These are phyloP conservation scores for Eumeta japonica DNA, from an alignment of 1,140 invertebrate genomes.

Conservation along the genomic window DNA sequence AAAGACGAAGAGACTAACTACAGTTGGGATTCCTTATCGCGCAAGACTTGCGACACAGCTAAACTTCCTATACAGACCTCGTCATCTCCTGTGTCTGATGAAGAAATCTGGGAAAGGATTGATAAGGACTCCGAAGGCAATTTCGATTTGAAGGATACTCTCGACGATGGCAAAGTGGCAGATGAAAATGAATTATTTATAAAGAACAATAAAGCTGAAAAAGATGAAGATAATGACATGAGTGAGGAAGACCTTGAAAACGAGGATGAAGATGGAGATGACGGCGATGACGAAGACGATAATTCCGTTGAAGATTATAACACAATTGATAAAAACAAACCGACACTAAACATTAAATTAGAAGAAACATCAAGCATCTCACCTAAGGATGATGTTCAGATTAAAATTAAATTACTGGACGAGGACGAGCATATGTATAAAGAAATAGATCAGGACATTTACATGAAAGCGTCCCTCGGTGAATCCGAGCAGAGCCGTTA, in stretches of 20 bases:
- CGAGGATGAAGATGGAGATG: constrained; percentile 20
- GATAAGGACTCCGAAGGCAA: constrained; percentile 46
- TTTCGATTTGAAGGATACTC: constrained; percentile 41
- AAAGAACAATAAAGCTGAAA: constrained; percentile 20
- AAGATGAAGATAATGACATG: constrained; percentile 18
- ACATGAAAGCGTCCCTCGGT: constrained; percentile 27
- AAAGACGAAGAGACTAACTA: constrained; percentile 35
- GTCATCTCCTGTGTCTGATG: constrained; percentile 37
- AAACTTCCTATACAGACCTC: constrained; percentile 24
- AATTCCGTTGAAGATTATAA: constrained; percentile 36
- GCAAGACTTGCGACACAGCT: constrained; percentile 38
- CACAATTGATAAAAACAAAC: constrained; percentile 34
- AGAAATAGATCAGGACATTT: constrained; percentile 40
- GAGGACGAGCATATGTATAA: constrained; percentile 38
- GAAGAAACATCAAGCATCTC: constrained; percentile 25
- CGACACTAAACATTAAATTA: constrained; percentile 40
- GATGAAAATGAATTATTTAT: too few species aligned
- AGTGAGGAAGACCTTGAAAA: constrained; percentile 24
- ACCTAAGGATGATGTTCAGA: constrained; percentile 19
- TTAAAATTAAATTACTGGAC: constrained; percentile 31
- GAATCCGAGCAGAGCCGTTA: constrained; percentile 50
- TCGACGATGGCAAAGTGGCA: constrained; percentile 43
- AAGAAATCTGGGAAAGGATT: constrained; percentile 57
- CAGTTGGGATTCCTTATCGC: constrained; percentile 46
- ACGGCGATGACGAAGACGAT: constrained; percentile 26